Conservation (phyloP, 2,888 invertebrate species). For the Dendrolimus pini region DNA sequence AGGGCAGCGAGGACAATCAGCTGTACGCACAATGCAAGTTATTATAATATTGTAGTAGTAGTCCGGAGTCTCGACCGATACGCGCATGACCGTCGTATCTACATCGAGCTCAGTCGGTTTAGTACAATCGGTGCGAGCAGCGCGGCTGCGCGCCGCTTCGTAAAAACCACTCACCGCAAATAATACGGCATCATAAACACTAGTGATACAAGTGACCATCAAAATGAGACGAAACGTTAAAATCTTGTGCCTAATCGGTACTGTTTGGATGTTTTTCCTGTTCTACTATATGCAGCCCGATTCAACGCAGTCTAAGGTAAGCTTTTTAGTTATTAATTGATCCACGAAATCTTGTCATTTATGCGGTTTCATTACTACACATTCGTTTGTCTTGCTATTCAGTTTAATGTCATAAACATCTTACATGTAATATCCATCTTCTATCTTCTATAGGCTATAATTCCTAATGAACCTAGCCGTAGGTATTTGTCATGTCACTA, state of each 20-base stretch:
- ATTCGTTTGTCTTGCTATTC: too few species aligned
- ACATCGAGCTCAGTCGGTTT: conserved; percentile 32
- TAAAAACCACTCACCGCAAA: conserved; percentile 11
- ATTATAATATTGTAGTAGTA: not conserved
- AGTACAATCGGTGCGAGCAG: conserved; percentile 49
- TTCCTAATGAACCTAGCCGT: too few species aligned
- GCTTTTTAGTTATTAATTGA: conserved; percentile 7
- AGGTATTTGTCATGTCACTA: too few species aligned
- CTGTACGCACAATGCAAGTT: not conserved
- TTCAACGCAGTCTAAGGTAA: conserved; percentile 54
- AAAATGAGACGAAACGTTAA: conserved; percentile 68
- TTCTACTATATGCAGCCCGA: conserved; percentile 70
- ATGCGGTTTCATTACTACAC: too few species aligned
- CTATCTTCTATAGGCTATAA: too few species aligned
- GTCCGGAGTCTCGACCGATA: conserved; percentile 30
- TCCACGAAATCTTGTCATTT: not conserved
- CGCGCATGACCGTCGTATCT: conserved; percentile 60
- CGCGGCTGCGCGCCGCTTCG: conserved; percentile 69
- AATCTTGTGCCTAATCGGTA: conserved; percentile 56
- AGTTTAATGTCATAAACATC: too few species aligned
- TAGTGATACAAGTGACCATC: conserved; percentile 3
- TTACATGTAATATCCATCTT: too few species aligned
- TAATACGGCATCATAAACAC: conserved; percentile 7
- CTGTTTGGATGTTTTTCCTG: conserved; percentile 64
- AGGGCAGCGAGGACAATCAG: not conserved